A percentile compares a stretch with the other conserved stretches of the same genome.
phyloP scores from a whole-genome alignment of 2,797 vertebrate species.

The Dicrostonyx torquatus region DNA sequence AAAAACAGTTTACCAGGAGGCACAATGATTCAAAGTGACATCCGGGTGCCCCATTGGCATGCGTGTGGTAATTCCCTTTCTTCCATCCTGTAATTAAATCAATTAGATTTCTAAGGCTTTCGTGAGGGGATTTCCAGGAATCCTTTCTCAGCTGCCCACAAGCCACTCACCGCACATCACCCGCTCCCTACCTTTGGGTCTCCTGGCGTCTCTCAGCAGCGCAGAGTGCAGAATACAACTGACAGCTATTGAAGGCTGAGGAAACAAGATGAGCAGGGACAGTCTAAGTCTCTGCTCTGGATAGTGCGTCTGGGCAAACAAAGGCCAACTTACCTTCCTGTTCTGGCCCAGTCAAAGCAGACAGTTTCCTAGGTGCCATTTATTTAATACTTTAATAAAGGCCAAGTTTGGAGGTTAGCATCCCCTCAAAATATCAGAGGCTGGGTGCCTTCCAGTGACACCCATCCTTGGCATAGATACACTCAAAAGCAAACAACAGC shows the following conservation, averaged over 20 bases:
- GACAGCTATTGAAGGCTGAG: rapidly evolving
- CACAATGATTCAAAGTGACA: slow-evolving; percentile 55
- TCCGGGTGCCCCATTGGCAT: neutral
- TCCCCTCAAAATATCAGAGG: neutral
- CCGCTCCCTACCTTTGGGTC: neutral
- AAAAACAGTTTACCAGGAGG: slow-evolving; percentile 50
- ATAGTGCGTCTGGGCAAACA: rapidly evolving
- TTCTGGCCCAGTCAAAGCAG: no score
- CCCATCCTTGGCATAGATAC: neutral
- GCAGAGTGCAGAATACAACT: rapidly evolving
- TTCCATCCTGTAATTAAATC: slow-evolving; percentile 61
- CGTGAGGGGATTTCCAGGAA: slow-evolving; percentile 3
- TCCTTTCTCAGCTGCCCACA: neutral
- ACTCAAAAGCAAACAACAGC: neutral
- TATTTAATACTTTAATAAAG: neutral
- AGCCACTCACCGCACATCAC: neutral
- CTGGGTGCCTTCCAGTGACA: rapidly evolving
- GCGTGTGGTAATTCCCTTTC: neutral
- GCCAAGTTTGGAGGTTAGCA: neutral
- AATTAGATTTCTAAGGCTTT: slow-evolving; percentile 18
- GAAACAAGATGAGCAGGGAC: rapidly evolving
- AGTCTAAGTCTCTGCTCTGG: neutral
- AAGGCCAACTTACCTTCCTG: rapidly evolving
- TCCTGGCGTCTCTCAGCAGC: neutral
- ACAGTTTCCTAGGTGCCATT: neutral